A percentile compares a stretch with the other conserved stretches of the same genome.
These are phyloP conservation scores for Jaculus jaculus DNA, from an alignment of 2,113 vertebrate genomes.

Conservation along the genomic window DNA sequence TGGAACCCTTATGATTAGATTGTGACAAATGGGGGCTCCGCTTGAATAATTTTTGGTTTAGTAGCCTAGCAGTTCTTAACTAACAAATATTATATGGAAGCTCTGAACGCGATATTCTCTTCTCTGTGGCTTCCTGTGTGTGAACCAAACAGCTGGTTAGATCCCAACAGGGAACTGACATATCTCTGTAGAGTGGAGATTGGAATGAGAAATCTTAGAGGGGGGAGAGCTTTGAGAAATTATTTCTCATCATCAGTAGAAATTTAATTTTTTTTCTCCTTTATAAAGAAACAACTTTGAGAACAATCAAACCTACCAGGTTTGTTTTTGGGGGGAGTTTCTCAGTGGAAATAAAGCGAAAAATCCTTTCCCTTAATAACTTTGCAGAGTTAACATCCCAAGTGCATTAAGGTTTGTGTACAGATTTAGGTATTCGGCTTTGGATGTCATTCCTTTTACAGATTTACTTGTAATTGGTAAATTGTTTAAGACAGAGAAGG, in stretches of 20 bases:
- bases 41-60: constrained; percentile 72
- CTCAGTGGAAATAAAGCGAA: constrained; percentile 6
- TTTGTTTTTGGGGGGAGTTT: constrained; percentile 59
- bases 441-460: constrained; percentile 29
- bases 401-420: not conserved
- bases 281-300: constrained; percentile 45
- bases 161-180: constrained; percentile 52
- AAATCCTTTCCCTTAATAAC: constrained; percentile 21
- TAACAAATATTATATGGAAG: constrained; percentile 66
- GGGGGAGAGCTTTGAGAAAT: not conserved
- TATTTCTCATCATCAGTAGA: constrained; percentile 17
- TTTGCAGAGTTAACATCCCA: constrained; percentile 21
- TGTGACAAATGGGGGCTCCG: constrained; percentile 73
- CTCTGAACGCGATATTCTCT: constrained; percentile 49
- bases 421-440: constrained; percentile 10
- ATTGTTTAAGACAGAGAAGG: constrained; percentile 38
- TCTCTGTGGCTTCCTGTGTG: constrained; percentile 53
- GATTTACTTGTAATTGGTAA: constrained; percentile 36
- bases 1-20: constrained; percentile 71
- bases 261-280: not conserved
- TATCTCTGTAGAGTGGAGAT: constrained; percentile 35
- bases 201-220: not conserved
- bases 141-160: constrained; percentile 52
- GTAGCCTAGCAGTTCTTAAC: constrained; percentile 74
- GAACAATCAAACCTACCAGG: not conserved